These are phyloP conservation scores for Heliocidaris erythrogramma DNA, from an alignment of 35 echinoderm and acorn worm species.

Conservation along the genomic window DNA sequence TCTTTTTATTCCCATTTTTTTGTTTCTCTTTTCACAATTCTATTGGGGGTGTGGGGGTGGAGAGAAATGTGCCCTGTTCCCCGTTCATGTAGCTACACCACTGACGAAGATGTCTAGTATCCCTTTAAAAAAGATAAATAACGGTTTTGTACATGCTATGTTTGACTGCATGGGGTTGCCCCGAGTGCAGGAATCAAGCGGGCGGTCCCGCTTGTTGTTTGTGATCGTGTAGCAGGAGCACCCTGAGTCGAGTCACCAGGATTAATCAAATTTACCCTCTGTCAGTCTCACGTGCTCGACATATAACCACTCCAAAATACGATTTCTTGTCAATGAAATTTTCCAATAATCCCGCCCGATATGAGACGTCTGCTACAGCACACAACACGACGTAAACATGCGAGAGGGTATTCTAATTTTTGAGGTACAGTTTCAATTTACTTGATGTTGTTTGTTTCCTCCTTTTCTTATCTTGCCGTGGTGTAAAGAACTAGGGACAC, in stretches of 20 bases:
- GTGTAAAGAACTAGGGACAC: neutral
- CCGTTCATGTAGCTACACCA: too few species aligned
- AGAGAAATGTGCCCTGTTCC: too few species aligned
- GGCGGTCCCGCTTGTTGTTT: neutral
- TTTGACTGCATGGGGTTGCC: neutral
- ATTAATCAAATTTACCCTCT: neutral
- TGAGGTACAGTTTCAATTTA: neutral
- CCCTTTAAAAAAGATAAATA: neutral
- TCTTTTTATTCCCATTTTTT: too few species aligned
- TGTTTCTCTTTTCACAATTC: too few species aligned
- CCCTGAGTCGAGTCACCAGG: neutral
- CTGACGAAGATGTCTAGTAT: too few species aligned
- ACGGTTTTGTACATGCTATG: neutral
- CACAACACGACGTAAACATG: neutral
- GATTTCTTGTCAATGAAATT: neutral
- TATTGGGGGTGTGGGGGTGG: too few species aligned
- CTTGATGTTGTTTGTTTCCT: neutral
- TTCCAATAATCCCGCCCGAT: neutral
- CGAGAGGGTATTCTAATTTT: neutral
- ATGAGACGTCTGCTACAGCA: neutral
- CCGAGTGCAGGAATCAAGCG: neutral
- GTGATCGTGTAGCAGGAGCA: neutral
- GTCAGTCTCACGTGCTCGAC: neutral
- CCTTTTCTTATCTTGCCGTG: neutral
- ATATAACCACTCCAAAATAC: neutral